Conservation (phyloP, 2,888 invertebrate genomes). For the Morpho achilles region DNA sequence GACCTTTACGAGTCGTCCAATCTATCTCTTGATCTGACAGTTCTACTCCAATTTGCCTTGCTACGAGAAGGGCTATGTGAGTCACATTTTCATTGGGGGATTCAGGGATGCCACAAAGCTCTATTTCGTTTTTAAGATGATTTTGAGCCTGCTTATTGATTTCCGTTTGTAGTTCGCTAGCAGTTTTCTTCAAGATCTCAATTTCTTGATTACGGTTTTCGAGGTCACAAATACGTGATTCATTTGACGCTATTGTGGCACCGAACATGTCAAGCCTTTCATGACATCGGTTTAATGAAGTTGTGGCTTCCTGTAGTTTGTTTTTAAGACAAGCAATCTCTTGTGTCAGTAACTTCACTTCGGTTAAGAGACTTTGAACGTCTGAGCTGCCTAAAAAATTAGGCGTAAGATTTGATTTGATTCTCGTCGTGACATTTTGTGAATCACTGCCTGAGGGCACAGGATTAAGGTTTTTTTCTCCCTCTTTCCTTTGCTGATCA, state of each 20-base stretch:
- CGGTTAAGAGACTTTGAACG: conserved; percentile 1
- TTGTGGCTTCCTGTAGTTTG: conserved; percentile 2
- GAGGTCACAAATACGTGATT: neutral
- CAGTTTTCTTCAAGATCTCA: neutral
- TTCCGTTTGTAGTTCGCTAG: conserved; percentile 1
- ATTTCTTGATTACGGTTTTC: conserved; percentile 2
- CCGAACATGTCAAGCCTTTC: conserved; percentile 8
- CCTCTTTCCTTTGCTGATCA: neutral
- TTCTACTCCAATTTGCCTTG: conserved; percentile 5
- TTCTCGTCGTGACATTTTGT: too few relatives aligned
- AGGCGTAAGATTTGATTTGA: too few relatives aligned
- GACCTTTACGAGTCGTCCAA: conserved; percentile 1
- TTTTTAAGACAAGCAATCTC: conserved; percentile 5
- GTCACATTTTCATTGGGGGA: conserved; percentile 1
- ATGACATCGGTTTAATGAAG: conserved; percentile 2
- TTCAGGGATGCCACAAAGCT: conserved; percentile 12
- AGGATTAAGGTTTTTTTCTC: too few relatives aligned
- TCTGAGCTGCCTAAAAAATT: neutral
- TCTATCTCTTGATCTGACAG: conserved; percentile 6
- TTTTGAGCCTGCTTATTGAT: conserved; percentile 5
- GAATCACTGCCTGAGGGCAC: too few relatives aligned
- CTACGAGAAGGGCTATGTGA: conserved; percentile 2
- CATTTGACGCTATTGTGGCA: neutral
- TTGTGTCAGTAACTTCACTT: conserved; percentile 3
- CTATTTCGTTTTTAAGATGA: conserved; percentile 10